Base-by-base conservation (phyloP, 2,113 vertebrate species). In the Maccullochella peelii region DNA sequence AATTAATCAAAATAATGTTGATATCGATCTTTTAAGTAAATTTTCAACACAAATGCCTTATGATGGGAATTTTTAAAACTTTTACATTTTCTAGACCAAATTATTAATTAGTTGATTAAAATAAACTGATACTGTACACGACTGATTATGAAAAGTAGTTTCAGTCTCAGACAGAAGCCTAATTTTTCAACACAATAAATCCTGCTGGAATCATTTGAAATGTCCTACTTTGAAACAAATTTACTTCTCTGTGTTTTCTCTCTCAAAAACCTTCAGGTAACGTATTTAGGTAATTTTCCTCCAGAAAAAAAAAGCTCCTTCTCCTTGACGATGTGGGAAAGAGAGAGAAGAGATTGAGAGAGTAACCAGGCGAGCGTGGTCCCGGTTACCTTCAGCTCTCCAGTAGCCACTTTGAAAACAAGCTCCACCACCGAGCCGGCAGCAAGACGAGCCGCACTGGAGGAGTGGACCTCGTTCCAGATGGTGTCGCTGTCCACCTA, bases 401-500 rank as follows among this genome's bases (percentile, higher is more conserved):
- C 97, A 0, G 97, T 96, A 30, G 97, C 97, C 62, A 99, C 98
- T 92, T 99, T 99, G 94, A 99, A 99, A 70, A 98, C 98, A 0
- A 99, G 96, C 92, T 99, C 98, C 61, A 98, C 96, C 42, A 99
- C 98, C 0, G 97, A 99, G 74, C 98, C 98, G 79, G 98, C 98
- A 0, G 98, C 98, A 66, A 99, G 95, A 2, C 98, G 97, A 36
- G 98, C 98, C 0, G 98, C 98, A 3, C 98, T 97, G 0, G 98
- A 98, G 0, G 98, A 99, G 93, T 99, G 98, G 15, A 99, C 97
- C 89, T 99, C 98, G 3, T 99, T 99, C 98, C 98, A 99, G 65
- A 99, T 99, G 27, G 98, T 99, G 95, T 99, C 98, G 20, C 98
- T 99, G 96, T 99, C 98, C 7, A 99, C 98, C 98, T 99, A 79